Evolutionary conservation across 2,113 vertebrate species (phyloP), one percentile per base, ranked within the genome.

Genomic region (Albula goreensis): DNA sequence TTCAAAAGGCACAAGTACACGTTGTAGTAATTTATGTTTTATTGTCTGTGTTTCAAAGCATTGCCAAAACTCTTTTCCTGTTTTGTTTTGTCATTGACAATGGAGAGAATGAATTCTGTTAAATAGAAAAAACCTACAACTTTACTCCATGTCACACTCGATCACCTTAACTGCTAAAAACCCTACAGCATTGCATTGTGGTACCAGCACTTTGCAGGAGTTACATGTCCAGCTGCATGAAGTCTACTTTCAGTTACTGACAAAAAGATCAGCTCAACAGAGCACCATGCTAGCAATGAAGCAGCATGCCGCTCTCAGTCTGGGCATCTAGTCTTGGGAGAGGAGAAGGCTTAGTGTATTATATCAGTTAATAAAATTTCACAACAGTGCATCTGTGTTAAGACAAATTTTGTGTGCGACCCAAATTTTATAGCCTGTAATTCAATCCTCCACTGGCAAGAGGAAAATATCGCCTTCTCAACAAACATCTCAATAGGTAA

Each of bases 11-110:
- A 66, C 60, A 12, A 51, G 50, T 25, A n/a, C 80, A 79, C 50
- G 10, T 81, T 50, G 50, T n/a, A n/a, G 22, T 50, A 50, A 48
- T 80, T 81, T 19, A 10, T 81, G 51, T 81, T 80, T 81, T 81
- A 52, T 81, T 81, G 50, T 53, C 15, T 53, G 50, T 10, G 4
- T 19, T 51, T 25, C n/a, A 52, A 81, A n/a, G 19, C 49, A 12
- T 52, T 52, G n/a, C 49, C 7, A 48, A 52, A 25, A n/a, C 80
- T 52, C 51, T 31, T 5, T 79, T 12, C 80, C 49, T 52, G n/a
- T 19, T 81, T 52, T 50, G 5, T 52, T 74, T 74, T 74, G 70
- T 74, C 6, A 74, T 74, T 74, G 70, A 31, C 70, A 74, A 74
- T 10, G 5, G 31, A n/a, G 70, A 66, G 70, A 74, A 31, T 31